Percentiles rank a stretch among this genome's conserved stretches.
Evolutionary conservation across 1,140 invertebrate species (phyloP).

Genomic region (Chymomyza costata): DNA sequence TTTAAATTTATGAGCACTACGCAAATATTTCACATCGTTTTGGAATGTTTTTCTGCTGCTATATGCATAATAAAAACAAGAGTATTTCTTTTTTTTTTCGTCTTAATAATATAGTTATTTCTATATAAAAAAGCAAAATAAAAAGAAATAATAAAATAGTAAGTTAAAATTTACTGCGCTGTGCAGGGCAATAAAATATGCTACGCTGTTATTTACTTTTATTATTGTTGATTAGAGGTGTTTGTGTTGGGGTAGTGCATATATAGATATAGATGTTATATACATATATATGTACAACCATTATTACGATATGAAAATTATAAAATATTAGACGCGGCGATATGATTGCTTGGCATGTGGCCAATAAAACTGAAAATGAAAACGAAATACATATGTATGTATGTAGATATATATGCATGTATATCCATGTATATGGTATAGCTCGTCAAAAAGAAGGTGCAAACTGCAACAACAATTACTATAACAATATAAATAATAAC

Average conservation of each 20-base stretch:
- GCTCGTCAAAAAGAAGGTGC: conserved; percentile 7
- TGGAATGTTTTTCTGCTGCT: no score
- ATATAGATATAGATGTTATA: conserved; percentile 3
- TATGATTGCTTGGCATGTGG: conserved; percentile 52
- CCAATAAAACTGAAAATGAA: conserved; percentile 64
- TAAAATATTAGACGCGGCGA: conserved; percentile 32
- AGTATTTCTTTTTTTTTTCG: no score
- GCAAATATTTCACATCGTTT: conserved; percentile 27
- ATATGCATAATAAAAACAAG: no score
- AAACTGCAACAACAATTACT: no score
- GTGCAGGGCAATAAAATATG: conserved; percentile 46
- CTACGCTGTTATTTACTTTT: no score
- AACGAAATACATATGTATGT: conserved; percentile 35
- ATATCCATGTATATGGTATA: conserved; percentile 10
- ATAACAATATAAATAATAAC: no score
- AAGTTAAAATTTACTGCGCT: conserved; percentile 27
- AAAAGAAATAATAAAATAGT: no score
- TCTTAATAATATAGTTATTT: no score
- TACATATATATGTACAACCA: conserved; percentile 18
- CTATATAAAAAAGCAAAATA: no score
- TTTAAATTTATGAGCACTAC: conserved; percentile 31
- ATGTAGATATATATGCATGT: conserved; percentile 2
- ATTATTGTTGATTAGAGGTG: no score
- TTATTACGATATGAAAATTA: conserved; percentile 50
- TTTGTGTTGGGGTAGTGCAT: no score